These are phyloP conservation scores for Mizuhopecten yessoensis DNA, from an alignment of 1,140 invertebrate species.

Conservation along the genomic window DNA sequence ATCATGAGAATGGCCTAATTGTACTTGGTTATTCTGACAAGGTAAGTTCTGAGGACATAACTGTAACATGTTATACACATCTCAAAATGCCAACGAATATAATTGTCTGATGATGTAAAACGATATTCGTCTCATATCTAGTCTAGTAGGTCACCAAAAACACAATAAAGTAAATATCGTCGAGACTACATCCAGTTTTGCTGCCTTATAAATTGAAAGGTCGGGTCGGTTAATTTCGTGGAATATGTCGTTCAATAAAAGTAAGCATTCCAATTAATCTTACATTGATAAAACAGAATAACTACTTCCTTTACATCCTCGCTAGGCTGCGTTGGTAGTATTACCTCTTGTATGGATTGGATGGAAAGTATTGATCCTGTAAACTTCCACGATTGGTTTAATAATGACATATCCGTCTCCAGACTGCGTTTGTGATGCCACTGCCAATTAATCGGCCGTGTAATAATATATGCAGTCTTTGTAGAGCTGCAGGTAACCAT, in stretches of 20 bases:
- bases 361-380: neutral
- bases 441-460: neutral
- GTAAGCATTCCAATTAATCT: neutral
- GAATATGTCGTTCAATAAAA: neutral
- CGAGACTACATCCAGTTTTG: neutral
- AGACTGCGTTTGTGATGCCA: neutral
- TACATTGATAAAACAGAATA: neutral
- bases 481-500: too few species aligned
- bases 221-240: neutral
- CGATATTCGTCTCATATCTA: too few species aligned
- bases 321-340: too few species aligned
- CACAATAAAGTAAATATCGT: neutral
- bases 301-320: neutral
- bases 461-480: neutral
- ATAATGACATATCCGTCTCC: neutral
- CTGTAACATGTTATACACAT: too few species aligned
- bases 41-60: too few species aligned
- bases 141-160: neutral
- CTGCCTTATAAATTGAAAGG: neutral
- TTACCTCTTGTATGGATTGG: neutral
- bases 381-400: neutral
- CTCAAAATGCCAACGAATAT: too few species aligned
- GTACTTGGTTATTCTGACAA: too few species aligned
- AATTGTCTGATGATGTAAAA: too few species aligned
- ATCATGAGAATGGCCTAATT: too few species aligned